Conservation (phyloP, 2,113 vertebrate genomes). For the Nothoprocta pentlandii region DNA sequence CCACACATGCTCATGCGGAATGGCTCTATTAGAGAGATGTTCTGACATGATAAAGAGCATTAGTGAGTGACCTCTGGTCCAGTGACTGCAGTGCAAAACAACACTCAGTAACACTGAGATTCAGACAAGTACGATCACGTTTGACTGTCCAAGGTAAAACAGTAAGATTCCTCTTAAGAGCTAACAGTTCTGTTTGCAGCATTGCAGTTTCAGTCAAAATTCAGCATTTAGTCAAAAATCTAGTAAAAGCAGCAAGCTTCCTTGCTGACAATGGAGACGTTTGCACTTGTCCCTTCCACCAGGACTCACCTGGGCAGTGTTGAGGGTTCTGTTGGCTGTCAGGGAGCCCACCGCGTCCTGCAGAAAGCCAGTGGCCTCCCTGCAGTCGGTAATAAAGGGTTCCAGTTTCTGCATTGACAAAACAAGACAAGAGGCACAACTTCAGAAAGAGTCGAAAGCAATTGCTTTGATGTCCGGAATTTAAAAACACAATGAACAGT, state of each 20-base stretch:
- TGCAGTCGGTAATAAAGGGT: slow-evolving; percentile 81
- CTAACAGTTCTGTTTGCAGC: not conserved
- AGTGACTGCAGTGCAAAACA: not conserved
- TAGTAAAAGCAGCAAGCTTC: not conserved
- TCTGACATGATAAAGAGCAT: too few species aligned
- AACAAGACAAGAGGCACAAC: not conserved
- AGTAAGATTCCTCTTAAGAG: not conserved
- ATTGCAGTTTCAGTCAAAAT: not conserved
- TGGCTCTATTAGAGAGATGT: not conserved
- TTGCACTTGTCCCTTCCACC: not conserved
- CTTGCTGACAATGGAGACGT: too few species aligned
- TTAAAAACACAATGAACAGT: not conserved
- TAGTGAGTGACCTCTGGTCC: not conserved
- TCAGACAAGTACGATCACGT: not conserved
- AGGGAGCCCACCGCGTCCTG: slow-evolving; percentile 78
- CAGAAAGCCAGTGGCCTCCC: slow-evolving; percentile 79
- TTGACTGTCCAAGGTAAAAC: not conserved
- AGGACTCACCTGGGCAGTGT: slow-evolving; percentile 76
- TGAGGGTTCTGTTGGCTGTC: slow-evolving; percentile 63
- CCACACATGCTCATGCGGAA: not conserved
- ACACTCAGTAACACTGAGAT: not conserved
- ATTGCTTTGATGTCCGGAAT: not conserved
- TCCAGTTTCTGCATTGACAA: slow-evolving; percentile 81
- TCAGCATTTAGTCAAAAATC: not conserved
- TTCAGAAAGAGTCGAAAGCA: not conserved